Conservation (phyloP, 2,797 vertebrate species). For the Gambusia yucatana region DNA sequence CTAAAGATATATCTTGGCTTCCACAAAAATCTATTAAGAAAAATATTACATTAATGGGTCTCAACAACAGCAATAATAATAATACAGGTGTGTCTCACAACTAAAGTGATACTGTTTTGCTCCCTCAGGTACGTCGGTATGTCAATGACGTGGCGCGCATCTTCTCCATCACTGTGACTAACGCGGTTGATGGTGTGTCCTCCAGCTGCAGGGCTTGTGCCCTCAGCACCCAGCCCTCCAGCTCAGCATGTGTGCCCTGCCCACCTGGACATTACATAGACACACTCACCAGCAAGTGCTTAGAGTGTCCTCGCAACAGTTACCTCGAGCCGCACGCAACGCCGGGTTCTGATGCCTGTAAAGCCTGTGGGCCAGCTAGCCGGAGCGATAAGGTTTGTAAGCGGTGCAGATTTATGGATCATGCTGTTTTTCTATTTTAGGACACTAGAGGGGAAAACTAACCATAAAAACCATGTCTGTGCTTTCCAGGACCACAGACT, state of each 20-base stretch:
- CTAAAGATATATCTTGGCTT: neutral
- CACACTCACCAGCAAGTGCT: conserved; percentile 86
- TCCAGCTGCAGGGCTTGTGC: conserved; percentile 91
- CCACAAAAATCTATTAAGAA: neutral
- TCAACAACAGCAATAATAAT: neutral
- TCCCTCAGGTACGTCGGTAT: conserved; percentile 84
- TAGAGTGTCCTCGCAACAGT: conserved; percentile 89
- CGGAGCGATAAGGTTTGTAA: conserved; percentile 85
- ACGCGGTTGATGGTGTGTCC: conserved; percentile 89
- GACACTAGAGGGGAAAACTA: neutral
- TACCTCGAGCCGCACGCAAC: conserved; percentile 88
- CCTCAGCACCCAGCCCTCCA: conserved; percentile 82
- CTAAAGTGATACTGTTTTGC: neutral
- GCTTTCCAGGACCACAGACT: conserved; percentile 87
- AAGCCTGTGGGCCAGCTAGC: conserved; percentile 92
- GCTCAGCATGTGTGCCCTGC: conserved; percentile 93
- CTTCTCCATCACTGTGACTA: conserved; percentile 90
- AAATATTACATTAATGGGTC: neutral
- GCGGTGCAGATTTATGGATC: neutral
- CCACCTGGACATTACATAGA: conserved; percentile 93
- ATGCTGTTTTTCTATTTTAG: neutral
- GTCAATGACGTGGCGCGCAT: conserved; percentile 91
- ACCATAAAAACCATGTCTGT: neutral
- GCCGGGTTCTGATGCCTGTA: conserved; percentile 86
- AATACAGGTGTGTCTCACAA: neutral